These are phyloP conservation scores for Penaeus indicus DNA, from an alignment of 1,140 invertebrate species.

Conservation along the genomic window DNA sequence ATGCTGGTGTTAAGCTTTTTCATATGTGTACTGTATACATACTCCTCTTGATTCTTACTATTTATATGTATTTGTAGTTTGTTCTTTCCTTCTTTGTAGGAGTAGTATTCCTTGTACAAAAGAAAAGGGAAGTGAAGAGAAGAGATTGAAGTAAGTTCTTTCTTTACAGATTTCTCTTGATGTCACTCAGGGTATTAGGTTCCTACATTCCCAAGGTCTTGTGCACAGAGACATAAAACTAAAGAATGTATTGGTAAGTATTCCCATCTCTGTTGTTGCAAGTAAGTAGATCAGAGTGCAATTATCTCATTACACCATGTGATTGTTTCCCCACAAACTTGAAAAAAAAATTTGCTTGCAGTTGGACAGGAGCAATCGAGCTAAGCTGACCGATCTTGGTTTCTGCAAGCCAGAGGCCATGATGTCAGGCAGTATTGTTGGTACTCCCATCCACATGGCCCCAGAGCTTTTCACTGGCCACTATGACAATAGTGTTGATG, in stretches of 20 bases:
- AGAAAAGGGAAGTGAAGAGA: neutral
- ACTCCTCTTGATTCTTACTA: neutral
- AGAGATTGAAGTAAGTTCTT: constrained; percentile 28
- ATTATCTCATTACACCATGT: neutral
- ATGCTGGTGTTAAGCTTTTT: constrained; percentile 14
- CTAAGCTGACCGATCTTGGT: constrained; percentile 89
- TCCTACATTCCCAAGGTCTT: constrained; percentile 88
- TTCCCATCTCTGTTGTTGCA: neutral
- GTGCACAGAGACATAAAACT: constrained; percentile 92
- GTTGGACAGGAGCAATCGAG: constrained; percentile 81
- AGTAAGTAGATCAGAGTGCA: neutral
- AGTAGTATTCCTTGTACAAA: neutral
- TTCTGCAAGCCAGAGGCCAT: constrained; percentile 94
- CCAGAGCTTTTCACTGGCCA: constrained; percentile 86
- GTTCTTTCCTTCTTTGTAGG: neutral
- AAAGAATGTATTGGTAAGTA: constrained; percentile 85
- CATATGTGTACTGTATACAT: neutral
- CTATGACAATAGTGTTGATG: constrained; percentile 89
- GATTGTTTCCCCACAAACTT: neutral
- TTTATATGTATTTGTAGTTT: neutral
- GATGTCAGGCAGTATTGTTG: constrained; percentile 88
- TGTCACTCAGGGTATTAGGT: constrained; percentile 87
- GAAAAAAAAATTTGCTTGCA: constrained; percentile 67
- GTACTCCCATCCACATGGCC: constrained; percentile 93
- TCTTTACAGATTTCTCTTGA: constrained; percentile 82